A percentile compares a stretch with the other conserved stretches of the same genome.
phyloP scores from a whole-genome alignment of 2,888 invertebrate genomes.

The Allophyes oxyacanthae region DNA sequence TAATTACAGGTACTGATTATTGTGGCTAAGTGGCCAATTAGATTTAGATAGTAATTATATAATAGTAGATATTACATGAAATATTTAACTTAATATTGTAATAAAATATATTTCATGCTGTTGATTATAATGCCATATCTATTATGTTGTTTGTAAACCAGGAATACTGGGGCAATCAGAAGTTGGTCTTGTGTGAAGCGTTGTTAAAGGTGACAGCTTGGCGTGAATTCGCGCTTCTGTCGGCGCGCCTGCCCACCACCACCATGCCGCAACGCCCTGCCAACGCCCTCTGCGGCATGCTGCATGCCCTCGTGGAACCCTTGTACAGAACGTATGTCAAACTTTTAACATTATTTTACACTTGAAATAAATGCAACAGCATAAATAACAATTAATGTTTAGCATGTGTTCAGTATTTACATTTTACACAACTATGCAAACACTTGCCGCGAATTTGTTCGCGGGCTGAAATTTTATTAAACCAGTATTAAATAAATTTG shows the following conservation, averaged over 20 bases:
- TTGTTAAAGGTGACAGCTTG: slow-evolving; percentile 96
- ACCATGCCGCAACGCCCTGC: slow-evolving; percentile 94
- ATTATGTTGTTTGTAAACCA: slow-evolving; percentile 47
- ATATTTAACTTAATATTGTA: no score
- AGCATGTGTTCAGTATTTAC: slow-evolving; percentile 20
- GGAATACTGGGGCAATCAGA: slow-evolving; percentile 94
- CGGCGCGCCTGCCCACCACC: slow-evolving; percentile 94
- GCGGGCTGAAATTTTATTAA: no score
- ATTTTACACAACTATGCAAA: slow-evolving; percentile 18
- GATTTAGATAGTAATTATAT: no score
- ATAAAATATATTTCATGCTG: no score
- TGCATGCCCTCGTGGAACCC: slow-evolving; percentile 96
- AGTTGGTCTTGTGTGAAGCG: slow-evolving; percentile 97
- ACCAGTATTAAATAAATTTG: no score
- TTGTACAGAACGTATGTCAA: slow-evolving; percentile 92
- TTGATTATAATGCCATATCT: no score
- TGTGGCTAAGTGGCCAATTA: no score
- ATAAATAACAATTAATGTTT: no score
- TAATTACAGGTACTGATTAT: no score
- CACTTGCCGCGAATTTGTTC: not conserved
- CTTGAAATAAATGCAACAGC: not conserved
- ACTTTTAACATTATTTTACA: not conserved
- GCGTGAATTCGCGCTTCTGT: slow-evolving; percentile 94
- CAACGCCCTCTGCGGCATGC: slow-evolving; percentile 92
- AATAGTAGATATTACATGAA: no score